Conservation (phyloP, 2,113 vertebrate species). For the Coptodon rendalli region DNA sequence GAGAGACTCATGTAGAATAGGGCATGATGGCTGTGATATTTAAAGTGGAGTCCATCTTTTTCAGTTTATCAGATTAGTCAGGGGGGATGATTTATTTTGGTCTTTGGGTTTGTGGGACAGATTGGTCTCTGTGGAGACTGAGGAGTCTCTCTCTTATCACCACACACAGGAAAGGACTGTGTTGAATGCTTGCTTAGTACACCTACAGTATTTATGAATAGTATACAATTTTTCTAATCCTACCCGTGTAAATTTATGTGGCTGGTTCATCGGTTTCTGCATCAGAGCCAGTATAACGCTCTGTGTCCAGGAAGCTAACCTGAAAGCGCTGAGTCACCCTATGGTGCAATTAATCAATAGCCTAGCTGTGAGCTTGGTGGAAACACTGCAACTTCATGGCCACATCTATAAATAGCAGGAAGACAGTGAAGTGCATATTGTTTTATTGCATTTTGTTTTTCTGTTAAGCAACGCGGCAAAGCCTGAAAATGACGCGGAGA, state of each 20-base stretch:
- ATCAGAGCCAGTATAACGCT: neutral
- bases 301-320: neutral
- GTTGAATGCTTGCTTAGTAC: neutral
- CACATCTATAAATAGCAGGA: neutral
- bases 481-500: fast-evolving
- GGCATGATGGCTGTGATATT: neutral
- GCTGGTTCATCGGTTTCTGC: neutral
- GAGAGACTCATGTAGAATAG: neutral
- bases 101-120: conserved; percentile 31
- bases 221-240: neutral
- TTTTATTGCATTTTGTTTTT: neutral
- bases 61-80: neutral
- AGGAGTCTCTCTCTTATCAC: neutral
- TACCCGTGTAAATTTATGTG: neutral
- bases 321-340: conserved; percentile 33
- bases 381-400: neutral
- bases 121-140: conserved; percentile 16
- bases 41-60: neutral
- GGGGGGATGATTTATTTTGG: conserved; percentile 11
- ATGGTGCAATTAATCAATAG: conserved; percentile 29
- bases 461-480: neutral
- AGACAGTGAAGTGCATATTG: neutral
- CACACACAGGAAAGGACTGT: neutral
- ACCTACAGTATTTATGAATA: neutral
- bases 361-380: neutral